These are phyloP conservation scores for Phalanger gymnotis DNA, from an alignment of 2,797 vertebrate species.

Conservation along the genomic window DNA sequence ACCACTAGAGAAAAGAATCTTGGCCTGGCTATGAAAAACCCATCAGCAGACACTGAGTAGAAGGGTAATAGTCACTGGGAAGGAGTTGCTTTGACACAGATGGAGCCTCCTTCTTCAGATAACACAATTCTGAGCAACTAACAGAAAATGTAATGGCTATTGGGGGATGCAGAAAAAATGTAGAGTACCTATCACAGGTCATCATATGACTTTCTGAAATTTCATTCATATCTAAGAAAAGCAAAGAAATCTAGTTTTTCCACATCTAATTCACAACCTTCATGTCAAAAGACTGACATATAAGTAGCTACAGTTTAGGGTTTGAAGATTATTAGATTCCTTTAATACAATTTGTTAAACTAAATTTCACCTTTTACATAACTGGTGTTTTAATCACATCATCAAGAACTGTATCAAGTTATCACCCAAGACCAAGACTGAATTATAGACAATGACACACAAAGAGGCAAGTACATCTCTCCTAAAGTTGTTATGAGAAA, in stretches of 20 bases:
- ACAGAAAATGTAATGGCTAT: neutral
- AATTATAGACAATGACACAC: neutral
- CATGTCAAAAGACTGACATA: neutral
- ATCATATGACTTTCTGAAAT: neutral
- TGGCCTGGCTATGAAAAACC: neutral
- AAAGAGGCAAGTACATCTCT: neutral
- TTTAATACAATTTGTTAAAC: neutral
- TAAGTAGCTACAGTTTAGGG: neutral
- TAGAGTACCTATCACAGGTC: neutral
- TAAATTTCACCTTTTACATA: neutral
- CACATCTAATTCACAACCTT: neutral
- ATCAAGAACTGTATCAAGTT: neutral
- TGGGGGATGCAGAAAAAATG: neutral
- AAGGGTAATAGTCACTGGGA: neutral
- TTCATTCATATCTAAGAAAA: neutral
- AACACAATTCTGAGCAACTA: neutral
- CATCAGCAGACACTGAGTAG: neutral
- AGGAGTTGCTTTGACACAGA: neutral
- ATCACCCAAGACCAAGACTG: neutral
- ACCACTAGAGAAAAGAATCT: neutral
- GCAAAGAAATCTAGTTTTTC: neutral
- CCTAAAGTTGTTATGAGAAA: neutral
- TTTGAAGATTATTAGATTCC: neutral
- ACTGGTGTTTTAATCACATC: neutral
- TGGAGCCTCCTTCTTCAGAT: neutral